A percentile compares a stretch with the other conserved stretches of the same genome.
Conservation (phyloP, 37 sponge, comb jelly and placozoan genomes). For the Haliclona indistincta region DNA sequence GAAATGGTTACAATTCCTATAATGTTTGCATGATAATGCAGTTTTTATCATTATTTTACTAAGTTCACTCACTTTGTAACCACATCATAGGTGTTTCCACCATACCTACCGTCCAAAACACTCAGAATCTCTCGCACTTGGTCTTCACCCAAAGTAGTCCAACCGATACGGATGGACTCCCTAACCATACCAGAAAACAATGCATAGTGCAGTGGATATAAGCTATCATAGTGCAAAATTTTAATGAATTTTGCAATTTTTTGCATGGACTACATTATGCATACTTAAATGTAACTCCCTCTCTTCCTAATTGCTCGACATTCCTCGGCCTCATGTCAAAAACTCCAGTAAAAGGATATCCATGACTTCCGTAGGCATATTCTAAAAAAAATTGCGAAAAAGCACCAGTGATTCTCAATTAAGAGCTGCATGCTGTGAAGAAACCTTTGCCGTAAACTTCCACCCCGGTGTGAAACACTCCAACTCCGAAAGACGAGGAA, state of each 20-base stretch:
- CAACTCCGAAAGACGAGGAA: constrained; percentile 32
- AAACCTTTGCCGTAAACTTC: constrained; percentile 47
- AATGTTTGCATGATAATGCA: not conserved
- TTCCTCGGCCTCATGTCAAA: constrained; percentile 38
- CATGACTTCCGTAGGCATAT: constrained; percentile 59
- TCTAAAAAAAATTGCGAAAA: constrained; percentile 5
- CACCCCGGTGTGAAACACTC: constrained; percentile 53
- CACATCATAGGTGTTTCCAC: constrained; percentile 43
- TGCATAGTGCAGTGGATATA: no score
- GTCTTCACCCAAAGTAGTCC: constrained; percentile 11
- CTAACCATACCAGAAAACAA: constrained; percentile 25
- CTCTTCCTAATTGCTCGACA: constrained; percentile 9
- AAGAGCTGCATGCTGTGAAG: not conserved
- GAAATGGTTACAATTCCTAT: constrained; percentile 66
- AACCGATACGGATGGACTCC: constrained; percentile 26
- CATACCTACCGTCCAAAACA: constrained; percentile 24
- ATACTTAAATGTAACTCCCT: no score
- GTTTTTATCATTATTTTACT: not conserved
- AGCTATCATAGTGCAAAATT: no score
- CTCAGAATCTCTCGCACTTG: constrained; percentile 19
- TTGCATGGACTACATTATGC: no score
- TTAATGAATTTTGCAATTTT: no score
- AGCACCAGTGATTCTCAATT: not conserved
- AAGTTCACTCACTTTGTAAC: constrained; percentile 22
- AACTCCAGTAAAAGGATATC: constrained; percentile 50